A percentile compares a stretch with the other conserved stretches of the same genome.
These are phyloP conservation scores for Anguilla rostrata DNA, from an alignment of 2,113 vertebrate genomes.

Conservation along the genomic window DNA sequence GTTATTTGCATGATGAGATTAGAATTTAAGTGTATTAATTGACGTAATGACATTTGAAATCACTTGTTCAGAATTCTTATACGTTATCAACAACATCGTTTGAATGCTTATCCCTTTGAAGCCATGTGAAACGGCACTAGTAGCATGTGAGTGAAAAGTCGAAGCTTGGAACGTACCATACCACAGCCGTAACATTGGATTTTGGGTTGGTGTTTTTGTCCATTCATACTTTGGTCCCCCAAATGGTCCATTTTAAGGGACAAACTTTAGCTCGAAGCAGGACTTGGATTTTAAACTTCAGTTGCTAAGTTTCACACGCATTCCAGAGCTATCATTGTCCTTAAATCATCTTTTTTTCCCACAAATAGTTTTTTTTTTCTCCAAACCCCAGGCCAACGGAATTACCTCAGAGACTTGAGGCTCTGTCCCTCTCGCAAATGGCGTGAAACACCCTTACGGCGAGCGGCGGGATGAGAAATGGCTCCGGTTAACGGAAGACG, in stretches of 20 bases:
- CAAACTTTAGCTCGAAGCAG: not conserved
- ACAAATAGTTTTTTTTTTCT: not conserved
- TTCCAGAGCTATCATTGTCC: not conserved
- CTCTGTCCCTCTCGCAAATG: not conserved
- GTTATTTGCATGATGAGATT: slow-evolving; percentile 15
- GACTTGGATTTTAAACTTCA: not conserved
- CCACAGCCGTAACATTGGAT: not conserved
- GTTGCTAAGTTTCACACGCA: not conserved
- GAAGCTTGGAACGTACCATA: not conserved
- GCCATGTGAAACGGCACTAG: not conserved
- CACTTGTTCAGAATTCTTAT: not conserved
- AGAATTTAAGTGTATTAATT: not conserved
- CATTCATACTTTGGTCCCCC: not conserved
- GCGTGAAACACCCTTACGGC: not conserved
- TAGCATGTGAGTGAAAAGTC: not conserved
- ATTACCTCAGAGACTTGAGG: not conserved
- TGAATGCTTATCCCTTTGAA: not conserved
- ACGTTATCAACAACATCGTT: not conserved
- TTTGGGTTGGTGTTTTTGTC: not conserved
- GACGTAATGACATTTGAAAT: not conserved
- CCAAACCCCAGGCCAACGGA: not conserved
- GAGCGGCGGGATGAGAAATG: not conserved
- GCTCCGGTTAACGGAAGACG: not conserved
- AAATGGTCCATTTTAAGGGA: not conserved
- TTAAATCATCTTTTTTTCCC: not conserved